Evolutionary conservation across 2,888 invertebrate genomes (phyloP).

Genomic region (Resseliella maxima): DNA sequence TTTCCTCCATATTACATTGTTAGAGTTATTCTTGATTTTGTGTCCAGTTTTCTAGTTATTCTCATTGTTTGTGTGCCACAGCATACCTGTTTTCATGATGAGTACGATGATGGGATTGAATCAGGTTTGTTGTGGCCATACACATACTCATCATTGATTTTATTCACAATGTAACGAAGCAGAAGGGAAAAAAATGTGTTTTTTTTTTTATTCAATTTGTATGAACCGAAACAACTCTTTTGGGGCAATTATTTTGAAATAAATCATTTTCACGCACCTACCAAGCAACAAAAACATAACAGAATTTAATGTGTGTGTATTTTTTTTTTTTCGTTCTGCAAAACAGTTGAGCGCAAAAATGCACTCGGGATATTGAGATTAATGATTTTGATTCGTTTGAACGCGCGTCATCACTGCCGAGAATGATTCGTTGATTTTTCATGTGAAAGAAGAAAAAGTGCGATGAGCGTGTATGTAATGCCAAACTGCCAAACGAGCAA

Average conservation of each 20-base stretch:
- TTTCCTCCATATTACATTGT: conserved; percentile 6
- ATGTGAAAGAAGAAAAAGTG: background rate
- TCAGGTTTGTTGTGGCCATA: background rate
- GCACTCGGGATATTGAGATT: conserved; percentile 19
- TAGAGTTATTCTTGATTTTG: background rate
- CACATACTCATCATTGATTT: background rate
- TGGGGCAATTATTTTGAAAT: conserved; percentile 51
- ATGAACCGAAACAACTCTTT: conserved; percentile 13
- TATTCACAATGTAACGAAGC: too few relatives aligned
- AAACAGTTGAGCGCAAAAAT: background rate
- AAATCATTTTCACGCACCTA: conserved; percentile 40
- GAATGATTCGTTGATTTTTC: background rate
- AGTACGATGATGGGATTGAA: background rate
- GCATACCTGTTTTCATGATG: background rate
- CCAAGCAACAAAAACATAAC: too few relatives aligned
- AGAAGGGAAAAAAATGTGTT: background rate
- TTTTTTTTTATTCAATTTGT: background rate
- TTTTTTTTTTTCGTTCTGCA: background rate
- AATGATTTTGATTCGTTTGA: background rate
- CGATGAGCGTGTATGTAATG: background rate
- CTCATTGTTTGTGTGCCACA: background rate
- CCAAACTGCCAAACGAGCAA: background rate
- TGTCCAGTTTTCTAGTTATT: background rate
- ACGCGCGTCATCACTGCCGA: background rate
- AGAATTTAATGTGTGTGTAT: too few relatives aligned